Evolutionary conservation across 2,888 invertebrate species (phyloP), one percentile per base, ranked within the genome.

Genomic region (Thyatira batis): DNA sequence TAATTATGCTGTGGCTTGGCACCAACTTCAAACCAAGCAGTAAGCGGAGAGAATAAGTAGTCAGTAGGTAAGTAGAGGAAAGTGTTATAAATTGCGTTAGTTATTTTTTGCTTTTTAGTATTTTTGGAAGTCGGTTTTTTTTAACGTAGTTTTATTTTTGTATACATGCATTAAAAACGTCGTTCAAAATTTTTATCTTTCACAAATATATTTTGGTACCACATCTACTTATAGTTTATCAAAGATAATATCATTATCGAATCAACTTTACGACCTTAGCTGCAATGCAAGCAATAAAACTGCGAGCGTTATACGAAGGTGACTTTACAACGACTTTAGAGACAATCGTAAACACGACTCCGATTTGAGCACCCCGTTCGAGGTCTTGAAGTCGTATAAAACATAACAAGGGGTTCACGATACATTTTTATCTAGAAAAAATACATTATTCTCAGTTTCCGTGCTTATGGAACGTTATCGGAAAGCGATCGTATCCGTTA

Each of bases 381-480:
- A 28, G 20, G 43, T 51, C 28, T 76, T 71, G 71, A 75, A 71
- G 68, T 63, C 58, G 58, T 68, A 67, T 75, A 71, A 76, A 72
- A 65, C 67, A 60, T 60, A 67, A 65, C 56, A 64, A 60, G 55
- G 62, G 53, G 39, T 49, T 64, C 63, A 61, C 65, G 64, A 57
- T 45, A 23, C 46, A 43, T 52, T 52, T 52, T 46, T 46, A 52
- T 59, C 62, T 60, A 55, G 57, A 63, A 74, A 61, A 58, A 58
- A 60, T 59, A 61, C 63, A 65, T 55, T 65, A 73, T 75, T 69
- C 69, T 60, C 69, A 71, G 79, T 76, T 85, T 81, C 74, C 89
- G 89, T 89, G 89, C 73, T 69, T 69, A 60, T 67, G 67, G 72
- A 73, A 73, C 84, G 85, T 90, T 90, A 91, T 91, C 86, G 86